Evolutionary conservation across 2,797 vertebrate genomes (phyloP).

Genomic region (Catostomus latipinnis): DNA sequence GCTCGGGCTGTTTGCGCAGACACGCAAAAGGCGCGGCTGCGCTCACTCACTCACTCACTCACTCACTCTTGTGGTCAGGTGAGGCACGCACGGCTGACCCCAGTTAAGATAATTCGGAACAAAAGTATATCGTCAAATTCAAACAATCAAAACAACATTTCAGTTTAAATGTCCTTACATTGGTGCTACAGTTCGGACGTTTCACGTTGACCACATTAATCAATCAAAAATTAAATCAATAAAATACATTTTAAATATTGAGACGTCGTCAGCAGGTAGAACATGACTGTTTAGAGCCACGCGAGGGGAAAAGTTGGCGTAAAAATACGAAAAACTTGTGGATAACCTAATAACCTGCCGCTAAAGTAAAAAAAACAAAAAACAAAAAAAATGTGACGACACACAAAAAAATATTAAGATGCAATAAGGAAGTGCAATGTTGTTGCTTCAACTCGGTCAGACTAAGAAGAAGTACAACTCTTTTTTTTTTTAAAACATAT

Average conservation of each 20-base stretch:
- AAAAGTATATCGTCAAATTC: neutral
- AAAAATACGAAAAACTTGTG: no score
- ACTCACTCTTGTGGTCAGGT: conserved; percentile 76
- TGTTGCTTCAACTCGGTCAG: conserved; percentile 25
- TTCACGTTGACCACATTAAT: neutral
- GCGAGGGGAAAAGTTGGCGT: no score
- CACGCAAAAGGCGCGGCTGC: conserved; percentile 80
- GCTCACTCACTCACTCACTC: conserved; percentile 6
- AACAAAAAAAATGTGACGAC: neutral
- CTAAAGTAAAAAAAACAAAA: neutral
- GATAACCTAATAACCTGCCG: neutral
- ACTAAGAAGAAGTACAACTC: neutral
- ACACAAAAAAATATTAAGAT: conserved; percentile 49
- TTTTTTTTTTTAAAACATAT: neutral
- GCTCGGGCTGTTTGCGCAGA: conserved; percentile 80
- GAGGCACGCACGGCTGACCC: conserved; percentile 71
- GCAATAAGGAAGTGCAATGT: conserved; percentile 63
- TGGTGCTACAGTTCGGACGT: neutral
- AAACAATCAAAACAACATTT: conserved; percentile 26
- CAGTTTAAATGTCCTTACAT: neutral
- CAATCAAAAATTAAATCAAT: neutral
- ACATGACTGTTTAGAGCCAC: no score
- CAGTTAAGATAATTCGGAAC: conserved; percentile 62
- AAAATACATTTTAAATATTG: neutral
- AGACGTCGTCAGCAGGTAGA: no score